Evolutionary conservation across 2,797 vertebrate species (phyloP), one percentile per base, ranked within the genome.

Genomic region (Molossus molossus): DNA sequence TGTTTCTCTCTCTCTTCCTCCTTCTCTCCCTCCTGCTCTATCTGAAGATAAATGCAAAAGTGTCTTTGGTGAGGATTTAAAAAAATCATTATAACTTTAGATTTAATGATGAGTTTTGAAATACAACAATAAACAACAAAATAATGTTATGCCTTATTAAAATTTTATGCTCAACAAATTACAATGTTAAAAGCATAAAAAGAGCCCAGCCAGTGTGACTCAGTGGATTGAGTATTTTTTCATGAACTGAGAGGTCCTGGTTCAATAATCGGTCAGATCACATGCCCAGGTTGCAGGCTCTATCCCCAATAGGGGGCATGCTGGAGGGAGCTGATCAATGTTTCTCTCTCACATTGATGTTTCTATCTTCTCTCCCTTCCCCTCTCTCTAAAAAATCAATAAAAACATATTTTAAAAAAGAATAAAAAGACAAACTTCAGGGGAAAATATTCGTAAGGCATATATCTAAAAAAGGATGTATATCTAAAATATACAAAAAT

Each of bases 121-220:
- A 76, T 67, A 40, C 5, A 13, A 60, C 4, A 55, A 87, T 83
- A 79, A 60, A 55, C 64, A 75, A 77, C 80, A 85, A 85, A 53
- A 53, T 65, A 5, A 40, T 60, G 57, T 20, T 83, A 50, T 21
- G 62, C 57, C 94, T 92, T 69, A 87, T 58, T 90, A 69, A 62
- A 87, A 60, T 60, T 45, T 90, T 72, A 90, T 73, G 40, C 21
- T 83, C 50, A 90, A 21, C 23, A 92, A 92, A 83, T 72, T 76
- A 55, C n/a, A 94, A 79, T 33, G 20, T 70, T 77, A 81, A 85
- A 70, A 95, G 13, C 73, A 75, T 20, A 11, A 88, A 95, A 91
- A 80, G 53, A 48, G 40, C 40, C 40, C 40, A 3, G 40, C 40
- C 40, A 45, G 40, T 45, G 40, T 45, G 40, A 45, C 40, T 45